Conservation (phyloP, 2,113 vertebrate genomes). For the Columba livia region DNA sequence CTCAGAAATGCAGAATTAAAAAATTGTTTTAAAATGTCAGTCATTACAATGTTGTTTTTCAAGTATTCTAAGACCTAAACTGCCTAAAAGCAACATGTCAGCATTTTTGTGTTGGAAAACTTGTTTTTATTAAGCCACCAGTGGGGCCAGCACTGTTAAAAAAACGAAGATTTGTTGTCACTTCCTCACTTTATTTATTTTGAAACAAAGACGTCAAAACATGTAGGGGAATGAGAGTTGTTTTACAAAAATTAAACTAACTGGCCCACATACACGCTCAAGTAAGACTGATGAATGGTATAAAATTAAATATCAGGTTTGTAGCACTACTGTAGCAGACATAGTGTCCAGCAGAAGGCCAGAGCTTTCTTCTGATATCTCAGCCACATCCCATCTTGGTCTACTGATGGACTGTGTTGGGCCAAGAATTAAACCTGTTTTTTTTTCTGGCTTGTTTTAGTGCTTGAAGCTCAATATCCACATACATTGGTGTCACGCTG, state of each 20-base stretch:
- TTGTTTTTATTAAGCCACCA: not conserved
- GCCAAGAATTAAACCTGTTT: not conserved
- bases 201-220: not conserved
- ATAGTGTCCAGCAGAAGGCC: not conserved
- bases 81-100: not conserved
- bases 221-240: not conserved
- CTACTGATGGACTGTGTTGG: accelerated
- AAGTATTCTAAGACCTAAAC: not conserved
- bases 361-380: accelerated
- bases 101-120: not conserved
- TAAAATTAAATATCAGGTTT: not conserved
- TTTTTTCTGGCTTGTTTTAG: not conserved
- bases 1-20: not conserved
- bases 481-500: accelerated
- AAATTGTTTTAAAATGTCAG: not conserved
- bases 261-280: not conserved
- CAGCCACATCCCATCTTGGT: not conserved
- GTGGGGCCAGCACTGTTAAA: not conserved
- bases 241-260: not conserved
- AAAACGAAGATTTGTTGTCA: not conserved
- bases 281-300: not conserved
- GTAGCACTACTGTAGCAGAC: not conserved
- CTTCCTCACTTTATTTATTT: not conserved
- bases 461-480: not conserved
- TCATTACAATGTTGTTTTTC: not conserved